phyloP scores from a whole-genome alignment of 2,888 invertebrate genomes.

The Apamea crenata region DNA sequence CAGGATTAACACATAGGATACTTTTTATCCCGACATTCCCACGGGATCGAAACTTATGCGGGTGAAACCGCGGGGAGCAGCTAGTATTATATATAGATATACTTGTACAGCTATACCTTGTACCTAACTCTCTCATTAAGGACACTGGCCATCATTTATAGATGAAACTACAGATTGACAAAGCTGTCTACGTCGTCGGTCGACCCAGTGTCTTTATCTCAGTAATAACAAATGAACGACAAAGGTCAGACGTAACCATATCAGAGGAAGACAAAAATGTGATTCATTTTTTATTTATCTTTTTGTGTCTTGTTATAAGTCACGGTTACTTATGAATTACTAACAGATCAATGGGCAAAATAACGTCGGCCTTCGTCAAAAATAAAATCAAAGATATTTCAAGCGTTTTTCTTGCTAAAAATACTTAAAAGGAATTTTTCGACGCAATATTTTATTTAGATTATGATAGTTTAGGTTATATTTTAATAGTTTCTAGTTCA shows the following conservation, averaged over 20 bases:
- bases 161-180: not conserved
- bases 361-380: not conserved
- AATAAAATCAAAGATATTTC: not conserved
- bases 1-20: too few relatives aligned
- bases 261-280: conserved; percentile 40
- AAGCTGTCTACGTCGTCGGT: not conserved
- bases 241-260: conserved; percentile 42
- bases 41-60: too few relatives aligned
- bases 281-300: conserved; percentile 43
- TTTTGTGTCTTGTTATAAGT: conserved; percentile 16
- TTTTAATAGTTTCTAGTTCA: too few relatives aligned
- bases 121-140: not conserved
- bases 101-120: not conserved
- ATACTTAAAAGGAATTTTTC: not conserved
- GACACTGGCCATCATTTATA: not conserved
- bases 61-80: too few relatives aligned
- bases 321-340: not conserved
- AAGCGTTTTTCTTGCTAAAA: not conserved
- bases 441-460: not conserved
- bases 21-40: too few relatives aligned
- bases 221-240: conserved; percentile 30
- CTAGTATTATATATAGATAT: too few relatives aligned
- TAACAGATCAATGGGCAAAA: not conserved
- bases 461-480: too few relatives aligned
- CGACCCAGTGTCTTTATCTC: conserved; percentile 27